Percentiles rank a stretch among this genome's conserved stretches.
Evolutionary conservation across 2,888 invertebrate genomes (phyloP).

Genomic region (Lasioglossum figueresi): DNA sequence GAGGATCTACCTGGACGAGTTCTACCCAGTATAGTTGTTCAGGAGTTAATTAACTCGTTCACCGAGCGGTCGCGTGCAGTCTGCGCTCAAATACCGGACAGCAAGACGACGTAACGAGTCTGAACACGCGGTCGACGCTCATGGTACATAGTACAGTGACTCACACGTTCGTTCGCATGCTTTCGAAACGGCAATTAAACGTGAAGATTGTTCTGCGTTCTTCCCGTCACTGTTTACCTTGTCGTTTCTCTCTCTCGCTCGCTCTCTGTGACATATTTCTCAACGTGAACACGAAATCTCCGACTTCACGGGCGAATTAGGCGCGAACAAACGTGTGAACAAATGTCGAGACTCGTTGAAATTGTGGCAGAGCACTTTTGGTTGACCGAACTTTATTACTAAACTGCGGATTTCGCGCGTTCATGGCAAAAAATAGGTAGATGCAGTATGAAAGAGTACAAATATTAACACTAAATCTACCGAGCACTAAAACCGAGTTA

Average conservation of each 20-base stretch:
- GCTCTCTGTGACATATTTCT: background rate
- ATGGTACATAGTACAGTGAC: background rate
- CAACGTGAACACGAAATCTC: background rate
- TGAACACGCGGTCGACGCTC: constrained; percentile 4
- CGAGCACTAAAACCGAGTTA: too few relatives aligned
- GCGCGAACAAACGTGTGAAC: background rate
- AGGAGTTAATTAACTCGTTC: constrained; percentile 4
- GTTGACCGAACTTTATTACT: background rate
- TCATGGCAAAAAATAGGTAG: too few relatives aligned
- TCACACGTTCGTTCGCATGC: background rate
- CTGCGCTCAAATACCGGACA: constrained; percentile 8
- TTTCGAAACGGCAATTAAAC: constrained; percentile 11
- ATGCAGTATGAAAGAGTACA: background rate
- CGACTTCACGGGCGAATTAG: background rate
- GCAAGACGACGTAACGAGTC: constrained; percentile 7
- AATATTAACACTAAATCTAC: too few relatives aligned
- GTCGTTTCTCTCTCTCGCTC: background rate
- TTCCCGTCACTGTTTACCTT: background rate
- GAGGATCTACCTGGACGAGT: background rate
- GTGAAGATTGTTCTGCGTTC: background rate
- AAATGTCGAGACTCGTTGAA: background rate
- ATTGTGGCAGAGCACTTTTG: background rate
- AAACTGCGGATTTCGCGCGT: background rate
- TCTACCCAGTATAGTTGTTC: background rate
- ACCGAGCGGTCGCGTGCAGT: constrained; percentile 4